Evolutionary conservation across 1,140 invertebrate genomes (phyloP).

Genomic region (Heliconius congener): DNA sequence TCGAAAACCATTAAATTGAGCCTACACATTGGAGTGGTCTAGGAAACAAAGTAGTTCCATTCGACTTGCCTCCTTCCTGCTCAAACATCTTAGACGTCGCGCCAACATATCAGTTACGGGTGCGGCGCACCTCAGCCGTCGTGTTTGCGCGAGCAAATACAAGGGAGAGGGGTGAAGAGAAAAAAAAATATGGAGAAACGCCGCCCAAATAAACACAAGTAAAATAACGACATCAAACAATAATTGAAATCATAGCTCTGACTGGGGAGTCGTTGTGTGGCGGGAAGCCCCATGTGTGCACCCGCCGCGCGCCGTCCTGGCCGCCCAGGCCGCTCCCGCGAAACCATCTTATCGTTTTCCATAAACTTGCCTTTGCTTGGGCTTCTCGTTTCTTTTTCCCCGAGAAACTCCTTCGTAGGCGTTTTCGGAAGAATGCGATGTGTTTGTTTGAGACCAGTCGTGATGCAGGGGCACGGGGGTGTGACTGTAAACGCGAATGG

Average conservation of each 20-base stretch:
- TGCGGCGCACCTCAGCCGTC: conserved; percentile 52
- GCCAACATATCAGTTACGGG: conserved; percentile 73
- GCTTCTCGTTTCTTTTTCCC: conserved; percentile 45
- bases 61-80: conserved; percentile 56
- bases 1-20: conserved; percentile 5
- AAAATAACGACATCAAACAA: conserved; percentile 78
- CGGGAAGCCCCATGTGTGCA: conserved; percentile 49
- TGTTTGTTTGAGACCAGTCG: background rate
- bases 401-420: conserved; percentile 38
- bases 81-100: conserved; percentile 61
- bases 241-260: conserved; percentile 75
- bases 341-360: conserved; percentile 38
- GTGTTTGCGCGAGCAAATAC: conserved; percentile 68
- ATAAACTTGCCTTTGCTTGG: conserved; percentile 49
- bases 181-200: conserved; percentile 65
- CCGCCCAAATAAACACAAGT: conserved; percentile 73
- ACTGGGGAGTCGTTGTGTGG: conserved; percentile 49
- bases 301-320: conserved; percentile 33
- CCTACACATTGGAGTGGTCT: background rate
- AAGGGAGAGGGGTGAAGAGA: conserved; percentile 65
- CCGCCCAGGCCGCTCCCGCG: conserved; percentile 22
- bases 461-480: no score
- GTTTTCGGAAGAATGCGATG: conserved; percentile 26
- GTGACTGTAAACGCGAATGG: no score
- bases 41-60: conserved; percentile 28